Percentiles rank a stretch among this genome's conserved stretches.
Evolutionary conservation across 2,888 invertebrate genomes (phyloP).

Genomic region (Xestia rhomboidea): DNA sequence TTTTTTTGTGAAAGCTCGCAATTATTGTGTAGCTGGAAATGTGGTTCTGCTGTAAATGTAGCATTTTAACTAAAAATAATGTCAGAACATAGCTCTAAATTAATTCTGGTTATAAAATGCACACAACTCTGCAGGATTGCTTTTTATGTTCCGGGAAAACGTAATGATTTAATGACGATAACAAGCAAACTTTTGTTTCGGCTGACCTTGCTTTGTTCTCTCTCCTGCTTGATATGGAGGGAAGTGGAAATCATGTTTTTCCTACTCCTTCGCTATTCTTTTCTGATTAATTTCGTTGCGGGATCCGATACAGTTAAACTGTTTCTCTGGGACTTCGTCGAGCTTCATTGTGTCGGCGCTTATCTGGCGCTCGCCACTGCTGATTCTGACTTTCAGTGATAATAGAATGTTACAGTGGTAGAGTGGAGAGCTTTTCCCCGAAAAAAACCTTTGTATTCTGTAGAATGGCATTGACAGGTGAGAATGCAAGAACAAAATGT

Average conservation of each 20-base stretch:
- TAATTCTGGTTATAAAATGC: not conserved
- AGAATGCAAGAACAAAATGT: not conserved
- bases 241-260: not conserved
- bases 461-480: not conserved
- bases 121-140: not conserved
- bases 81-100: too few species aligned
- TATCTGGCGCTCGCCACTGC: not conserved
- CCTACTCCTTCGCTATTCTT: not conserved
- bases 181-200: not conserved
- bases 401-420: too few species aligned
- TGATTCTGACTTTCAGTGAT: not conserved
- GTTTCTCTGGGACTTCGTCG: not conserved
- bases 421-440: too few species aligned
- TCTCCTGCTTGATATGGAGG: too few species aligned
- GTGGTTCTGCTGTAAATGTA: not conserved
- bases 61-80: not conserved
- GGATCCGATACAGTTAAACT: not conserved
- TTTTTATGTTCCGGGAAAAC: not conserved
- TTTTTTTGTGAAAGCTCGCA: not conserved
- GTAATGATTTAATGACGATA: not conserved
- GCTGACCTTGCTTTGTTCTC: not conserved
- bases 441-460: too few species aligned
- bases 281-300: not conserved
- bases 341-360: not conserved
- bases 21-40: not conserved